These are phyloP conservation scores for Sternarchorhynchus goeldii DNA, from an alignment of 2,797 vertebrate genomes.

Conservation along the genomic window DNA sequence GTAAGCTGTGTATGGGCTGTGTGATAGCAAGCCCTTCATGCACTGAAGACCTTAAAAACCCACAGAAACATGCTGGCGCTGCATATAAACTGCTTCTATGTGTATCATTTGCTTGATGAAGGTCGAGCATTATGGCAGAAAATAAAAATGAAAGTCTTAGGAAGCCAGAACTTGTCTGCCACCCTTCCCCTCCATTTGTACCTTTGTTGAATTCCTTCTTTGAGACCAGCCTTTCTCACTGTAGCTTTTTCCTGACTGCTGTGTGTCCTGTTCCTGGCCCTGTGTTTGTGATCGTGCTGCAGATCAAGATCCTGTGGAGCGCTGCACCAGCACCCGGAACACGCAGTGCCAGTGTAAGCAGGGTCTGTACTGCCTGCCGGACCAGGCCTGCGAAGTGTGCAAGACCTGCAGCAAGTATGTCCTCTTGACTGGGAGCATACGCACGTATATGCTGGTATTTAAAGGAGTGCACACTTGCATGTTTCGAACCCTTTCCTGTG, in stretches of 20 bases:
- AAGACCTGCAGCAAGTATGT: constrained; percentile 72
- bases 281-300: constrained; percentile 15
- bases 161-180: too few species aligned
- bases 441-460: too few species aligned
- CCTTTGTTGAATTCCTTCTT: constrained; percentile 32
- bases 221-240: not conserved
- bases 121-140: too few species aligned
- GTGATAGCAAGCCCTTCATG: too few species aligned
- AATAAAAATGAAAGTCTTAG: too few species aligned
- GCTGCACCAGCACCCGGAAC: constrained; percentile 62
- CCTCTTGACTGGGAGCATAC: not conserved
- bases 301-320: constrained; percentile 65
- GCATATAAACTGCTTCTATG: too few species aligned
- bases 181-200: not conserved
- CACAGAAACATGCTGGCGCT: too few species aligned
- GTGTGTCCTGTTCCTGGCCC: too few species aligned
- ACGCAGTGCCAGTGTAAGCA: constrained; percentile 67
- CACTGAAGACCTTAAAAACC: too few species aligned
- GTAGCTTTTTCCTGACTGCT: constrained; percentile 12
- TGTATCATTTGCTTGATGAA: too few species aligned
- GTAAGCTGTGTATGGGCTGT: constrained; percentile 55
- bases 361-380: constrained; percentile 67
- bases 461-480: too few species aligned
- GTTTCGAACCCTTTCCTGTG: too few species aligned
- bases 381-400: constrained; percentile 77